A percentile compares a stretch with the other conserved stretches of the same genome.
These are phyloP conservation scores for Tenualosa thibaudeaui DNA, from an alignment of 2,797 vertebrate genomes.

Conservation along the genomic window DNA sequence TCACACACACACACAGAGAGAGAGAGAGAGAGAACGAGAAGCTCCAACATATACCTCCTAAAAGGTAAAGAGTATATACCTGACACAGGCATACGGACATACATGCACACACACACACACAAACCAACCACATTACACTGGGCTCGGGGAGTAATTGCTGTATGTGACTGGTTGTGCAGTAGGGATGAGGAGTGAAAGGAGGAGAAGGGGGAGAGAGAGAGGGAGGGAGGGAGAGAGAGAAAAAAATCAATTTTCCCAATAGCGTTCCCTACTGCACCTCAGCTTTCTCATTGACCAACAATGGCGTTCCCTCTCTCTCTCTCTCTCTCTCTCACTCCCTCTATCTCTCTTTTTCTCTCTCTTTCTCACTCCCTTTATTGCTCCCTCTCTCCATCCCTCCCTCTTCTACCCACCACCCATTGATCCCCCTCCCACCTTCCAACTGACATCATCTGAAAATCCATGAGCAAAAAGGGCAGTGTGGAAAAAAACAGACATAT, in stretches of 20 bases:
- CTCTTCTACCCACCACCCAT: constrained; percentile 83
- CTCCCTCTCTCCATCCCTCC: constrained; percentile 75
- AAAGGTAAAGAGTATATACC: too few relatives aligned
- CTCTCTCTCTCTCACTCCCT: constrained; percentile 79
- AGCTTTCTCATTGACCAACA: constrained; percentile 81
- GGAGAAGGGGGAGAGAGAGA: not conserved
- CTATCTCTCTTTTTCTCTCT: constrained; percentile 86
- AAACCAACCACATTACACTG: not conserved
- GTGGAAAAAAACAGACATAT: constrained; percentile 50
- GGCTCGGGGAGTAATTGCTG: constrained; percentile 2
- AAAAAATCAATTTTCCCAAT: constrained; percentile 91
- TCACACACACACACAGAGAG: not conserved
- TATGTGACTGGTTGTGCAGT: constrained; percentile 39
- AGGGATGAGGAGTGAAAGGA: not conserved
- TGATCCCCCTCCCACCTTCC: constrained; percentile 74
- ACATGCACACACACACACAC: constrained; percentile 17
- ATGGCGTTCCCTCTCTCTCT: constrained; percentile 69
- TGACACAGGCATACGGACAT: not conserved
- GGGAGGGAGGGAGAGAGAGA: constrained; percentile 37
- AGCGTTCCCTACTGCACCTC: constrained; percentile 77
- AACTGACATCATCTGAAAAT: constrained; percentile 87
- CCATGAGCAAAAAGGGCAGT: constrained; percentile 84
- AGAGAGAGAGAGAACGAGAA: too few relatives aligned
- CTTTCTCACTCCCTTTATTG: constrained; percentile 83
- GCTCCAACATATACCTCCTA: not conserved